Evolutionary conservation across 2,888 invertebrate genomes (phyloP).

Genomic region (Drosophila limbata): DNA sequence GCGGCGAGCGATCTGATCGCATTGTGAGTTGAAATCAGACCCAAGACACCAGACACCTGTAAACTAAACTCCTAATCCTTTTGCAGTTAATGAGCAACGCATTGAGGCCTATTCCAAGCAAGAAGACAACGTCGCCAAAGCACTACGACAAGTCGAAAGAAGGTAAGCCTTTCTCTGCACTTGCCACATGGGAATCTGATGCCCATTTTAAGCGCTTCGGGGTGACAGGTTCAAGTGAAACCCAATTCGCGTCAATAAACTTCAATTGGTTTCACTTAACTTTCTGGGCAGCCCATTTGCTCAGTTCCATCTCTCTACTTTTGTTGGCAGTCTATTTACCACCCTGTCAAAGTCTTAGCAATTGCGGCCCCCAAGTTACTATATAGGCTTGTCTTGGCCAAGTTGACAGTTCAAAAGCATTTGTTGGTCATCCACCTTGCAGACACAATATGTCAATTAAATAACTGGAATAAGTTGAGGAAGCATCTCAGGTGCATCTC

Average conservation of each 20-base stretch:
- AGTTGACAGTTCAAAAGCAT: constrained; percentile 48
- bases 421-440: constrained; percentile 44
- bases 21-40: constrained; percentile 85
- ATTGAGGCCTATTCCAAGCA: constrained; percentile 86
- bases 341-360: neutral
- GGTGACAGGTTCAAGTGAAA: constrained; percentile 71
- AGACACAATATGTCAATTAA: neutral
- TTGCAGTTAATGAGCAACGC: constrained; percentile 84
- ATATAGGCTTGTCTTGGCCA: constrained; percentile 13
- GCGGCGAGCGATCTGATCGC: constrained; percentile 93
- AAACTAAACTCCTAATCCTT: neutral
- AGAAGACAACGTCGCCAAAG: constrained; percentile 89
- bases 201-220: constrained; percentile 49
- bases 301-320: neutral
- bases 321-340: neutral
- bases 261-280: constrained; percentile 83
- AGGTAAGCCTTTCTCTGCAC: constrained; percentile 79
- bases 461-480: neutral
- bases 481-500: neutral
- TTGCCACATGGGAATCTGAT: constrained; percentile 56
- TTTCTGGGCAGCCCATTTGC: constrained; percentile 36
- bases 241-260: constrained; percentile 78
- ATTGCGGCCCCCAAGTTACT: neutral
- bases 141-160: constrained; percentile 86
- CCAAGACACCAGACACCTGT: neutral